Conservation (phyloP, 2,888 invertebrate genomes). For the Eupeodes luniger region DNA sequence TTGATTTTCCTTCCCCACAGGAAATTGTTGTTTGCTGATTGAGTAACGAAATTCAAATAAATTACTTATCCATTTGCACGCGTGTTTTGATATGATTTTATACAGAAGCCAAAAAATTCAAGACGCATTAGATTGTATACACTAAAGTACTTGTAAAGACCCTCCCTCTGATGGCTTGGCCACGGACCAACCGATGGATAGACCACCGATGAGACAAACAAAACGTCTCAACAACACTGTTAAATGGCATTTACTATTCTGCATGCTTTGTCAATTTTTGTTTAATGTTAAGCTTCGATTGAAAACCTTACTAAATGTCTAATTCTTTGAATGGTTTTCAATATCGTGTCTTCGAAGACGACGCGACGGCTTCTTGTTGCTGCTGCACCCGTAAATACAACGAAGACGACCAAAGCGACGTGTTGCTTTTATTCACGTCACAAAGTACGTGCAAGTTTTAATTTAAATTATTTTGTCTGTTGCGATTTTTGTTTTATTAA, state of each 20-base stretch:
- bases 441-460: slow-evolving; percentile 45
- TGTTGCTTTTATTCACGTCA: slow-evolving; percentile 64
- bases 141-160: neutral
- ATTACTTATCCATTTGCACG: slow-evolving; percentile 41
- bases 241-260: slow-evolving; percentile 64
- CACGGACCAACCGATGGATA: neutral
- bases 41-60: slow-evolving; percentile 56
- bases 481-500: slow-evolving; percentile 32
- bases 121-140: neutral
- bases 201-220: neutral
- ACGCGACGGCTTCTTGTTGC: neutral
- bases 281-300: slow-evolving; percentile 40
- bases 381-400: slow-evolving; percentile 51
- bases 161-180: slow-evolving; percentile 12
- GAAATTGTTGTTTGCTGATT: slow-evolving; percentile 55
- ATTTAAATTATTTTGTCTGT: slow-evolving; percentile 18
- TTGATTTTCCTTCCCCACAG: neutral
- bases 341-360: neutral
- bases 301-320: slow-evolving; percentile 43
- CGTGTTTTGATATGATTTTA: slow-evolving; percentile 64
- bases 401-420: neutral
- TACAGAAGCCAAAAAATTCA: slow-evolving; percentile 39
- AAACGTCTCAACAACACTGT: neutral
- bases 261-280: slow-evolving; percentile 54
- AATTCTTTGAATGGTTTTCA: slow-evolving; percentile 21